phyloP scores from a whole-genome alignment of 23 tunicate genomes.

The Botrylloides violaceus region DNA sequence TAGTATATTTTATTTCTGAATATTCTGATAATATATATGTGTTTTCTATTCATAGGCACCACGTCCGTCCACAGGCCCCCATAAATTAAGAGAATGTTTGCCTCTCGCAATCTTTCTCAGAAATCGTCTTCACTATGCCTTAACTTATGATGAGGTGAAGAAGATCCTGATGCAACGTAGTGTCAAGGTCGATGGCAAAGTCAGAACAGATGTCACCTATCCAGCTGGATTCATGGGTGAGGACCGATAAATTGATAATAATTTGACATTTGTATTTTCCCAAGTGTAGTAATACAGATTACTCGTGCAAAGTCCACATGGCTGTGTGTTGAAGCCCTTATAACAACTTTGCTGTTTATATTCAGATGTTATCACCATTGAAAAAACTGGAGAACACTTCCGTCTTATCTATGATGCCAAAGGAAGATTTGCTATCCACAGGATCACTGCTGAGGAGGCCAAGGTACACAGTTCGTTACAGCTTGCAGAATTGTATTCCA shows the following conservation, averaged over 20 bases:
- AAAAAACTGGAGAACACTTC: slow-evolving; percentile 89
- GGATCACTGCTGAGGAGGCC: slow-evolving; percentile 87
- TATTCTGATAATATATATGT: not conserved
- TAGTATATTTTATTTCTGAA: not conserved
- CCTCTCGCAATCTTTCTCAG: slow-evolving; percentile 83
- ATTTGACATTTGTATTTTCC: not conserved
- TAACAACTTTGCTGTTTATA: not conserved
- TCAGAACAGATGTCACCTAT: slow-evolving; percentile 81
- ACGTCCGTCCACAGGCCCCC: slow-evolving; percentile 96
- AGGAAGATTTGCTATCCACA: slow-evolving; percentile 91
- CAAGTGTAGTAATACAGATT: too few species aligned
- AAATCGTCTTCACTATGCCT: slow-evolving; percentile 95
- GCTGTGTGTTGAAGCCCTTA: not conserved
- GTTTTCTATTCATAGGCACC: slow-evolving; percentile 55
- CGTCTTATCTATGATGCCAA: slow-evolving; percentile 85
- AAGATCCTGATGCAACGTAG: slow-evolving; percentile 91
- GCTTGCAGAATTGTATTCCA: too few species aligned
- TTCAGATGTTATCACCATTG: slow-evolving; percentile 82
- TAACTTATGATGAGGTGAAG: slow-evolving; percentile 78
- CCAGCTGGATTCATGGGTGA: slow-evolving; percentile 99
- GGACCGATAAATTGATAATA: not conserved
- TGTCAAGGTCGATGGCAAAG: slow-evolving; percentile 97
- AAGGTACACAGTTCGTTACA: slow-evolving; percentile 31
- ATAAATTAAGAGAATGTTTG: slow-evolving; percentile 89
- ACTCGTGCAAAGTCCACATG: too few species aligned